A percentile compares a stretch with the other conserved stretches of the same genome.
Conservation (phyloP, 1,140 invertebrate genomes). For the Aleiodes sp. region DNA sequence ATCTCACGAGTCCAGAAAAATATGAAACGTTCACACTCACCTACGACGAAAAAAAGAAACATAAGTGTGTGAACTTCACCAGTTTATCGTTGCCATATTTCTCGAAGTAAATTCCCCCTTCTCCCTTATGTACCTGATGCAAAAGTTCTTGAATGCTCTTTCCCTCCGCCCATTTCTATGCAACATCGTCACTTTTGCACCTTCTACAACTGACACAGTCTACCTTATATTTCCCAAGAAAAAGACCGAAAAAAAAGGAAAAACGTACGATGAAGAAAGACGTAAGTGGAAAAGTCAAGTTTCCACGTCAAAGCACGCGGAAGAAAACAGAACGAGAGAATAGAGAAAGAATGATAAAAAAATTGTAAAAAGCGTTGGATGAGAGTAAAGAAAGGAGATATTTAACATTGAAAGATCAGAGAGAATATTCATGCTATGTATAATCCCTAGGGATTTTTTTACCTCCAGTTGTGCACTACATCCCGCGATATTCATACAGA, state of each 20-base stretch:
- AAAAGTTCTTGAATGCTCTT: conserved; percentile 13
- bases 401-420: neutral
- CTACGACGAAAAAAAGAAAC: too few relatives aligned
- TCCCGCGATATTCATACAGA: neutral
- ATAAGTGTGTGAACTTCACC: too few relatives aligned
- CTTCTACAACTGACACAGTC: conserved; percentile 3
- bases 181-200: conserved; percentile 3
- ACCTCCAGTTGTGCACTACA: neutral
- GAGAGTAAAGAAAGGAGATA: neutral
- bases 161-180: neutral
- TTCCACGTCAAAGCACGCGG: neutral
- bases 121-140: too few relatives aligned
- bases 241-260: too few relatives aligned
- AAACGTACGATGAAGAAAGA: neutral
- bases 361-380: neutral
- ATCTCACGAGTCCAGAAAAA: too few relatives aligned
- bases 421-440: conserved; percentile 9
- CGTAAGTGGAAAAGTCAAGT: conserved; percentile 10
- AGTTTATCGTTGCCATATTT: neutral
- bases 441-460: neutral
- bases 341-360: neutral
- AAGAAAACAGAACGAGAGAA: too few relatives aligned
- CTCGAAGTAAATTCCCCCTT: neutral
- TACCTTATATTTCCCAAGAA: neutral
- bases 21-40: too few relatives aligned